Evolutionary conservation across 2,113 vertebrate species (phyloP).

Genomic region (Upupa epops): DNA sequence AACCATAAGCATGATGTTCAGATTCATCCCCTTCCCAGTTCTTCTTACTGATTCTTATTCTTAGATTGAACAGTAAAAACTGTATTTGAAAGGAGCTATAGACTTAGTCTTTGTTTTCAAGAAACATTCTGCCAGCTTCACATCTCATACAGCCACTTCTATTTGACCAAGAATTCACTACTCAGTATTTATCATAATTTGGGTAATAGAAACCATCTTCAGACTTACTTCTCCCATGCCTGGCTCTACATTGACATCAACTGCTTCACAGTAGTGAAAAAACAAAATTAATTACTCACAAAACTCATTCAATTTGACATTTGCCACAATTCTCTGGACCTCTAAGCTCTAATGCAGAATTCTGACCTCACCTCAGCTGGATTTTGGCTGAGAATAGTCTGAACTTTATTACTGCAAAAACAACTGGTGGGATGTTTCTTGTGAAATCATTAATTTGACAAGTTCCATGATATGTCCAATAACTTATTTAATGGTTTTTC

Average conservation of each 20-base stretch:
- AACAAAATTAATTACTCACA: not conserved
- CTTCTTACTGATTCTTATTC: not conserved
- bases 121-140: not conserved
- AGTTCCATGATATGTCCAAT: constrained; percentile 9
- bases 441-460: constrained; percentile 7
- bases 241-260: not conserved
- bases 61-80: not conserved
- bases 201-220: not conserved
- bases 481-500: constrained; percentile 26
- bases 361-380: not conserved
- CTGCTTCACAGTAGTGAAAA: not conserved
- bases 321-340: not conserved
- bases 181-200: not conserved
- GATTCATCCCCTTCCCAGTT: not conserved
- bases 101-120: not conserved
- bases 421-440: not conserved
- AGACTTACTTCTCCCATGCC: not conserved
- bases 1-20: not conserved
- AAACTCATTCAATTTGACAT: not conserved
- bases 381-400: not conserved
- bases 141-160: not conserved
- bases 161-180: not conserved
- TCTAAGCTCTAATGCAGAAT: not conserved
- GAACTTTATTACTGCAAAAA: constrained; percentile 8
- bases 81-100: not conserved